Evolutionary conservation across 2,797 vertebrate genomes (phyloP).

Genomic region (Alexandromys oeconomus): DNA sequence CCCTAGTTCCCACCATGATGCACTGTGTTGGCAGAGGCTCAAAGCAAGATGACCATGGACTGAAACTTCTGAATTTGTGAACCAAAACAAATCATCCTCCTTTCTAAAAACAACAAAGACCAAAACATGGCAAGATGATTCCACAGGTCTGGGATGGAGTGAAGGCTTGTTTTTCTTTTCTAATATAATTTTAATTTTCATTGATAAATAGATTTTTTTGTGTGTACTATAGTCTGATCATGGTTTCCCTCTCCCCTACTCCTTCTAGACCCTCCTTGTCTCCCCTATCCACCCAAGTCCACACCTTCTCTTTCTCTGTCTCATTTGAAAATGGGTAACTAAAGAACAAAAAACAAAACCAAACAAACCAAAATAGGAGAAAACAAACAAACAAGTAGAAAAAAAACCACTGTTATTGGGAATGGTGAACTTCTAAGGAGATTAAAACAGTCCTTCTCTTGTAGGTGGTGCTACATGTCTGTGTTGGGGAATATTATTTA

Average conservation of each 20-base stretch:
- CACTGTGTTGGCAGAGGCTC: not conserved
- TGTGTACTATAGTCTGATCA: not conserved
- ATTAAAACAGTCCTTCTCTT: no score
- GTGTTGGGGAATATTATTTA: no score
- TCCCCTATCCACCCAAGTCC: not conserved
- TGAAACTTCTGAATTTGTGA: not conserved
- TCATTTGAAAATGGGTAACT: not conserved
- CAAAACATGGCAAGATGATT: not conserved
- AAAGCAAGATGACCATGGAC: not conserved
- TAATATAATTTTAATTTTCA: not conserved
- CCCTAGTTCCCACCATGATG: not conserved
- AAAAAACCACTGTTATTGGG: not conserved
- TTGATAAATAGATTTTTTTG: not conserved
- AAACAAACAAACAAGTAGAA: not conserved
- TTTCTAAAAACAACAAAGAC: not conserved
- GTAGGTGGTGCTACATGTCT: no score
- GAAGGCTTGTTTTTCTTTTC: not conserved
- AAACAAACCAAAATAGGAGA: not conserved
- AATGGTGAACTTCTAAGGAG: no score
- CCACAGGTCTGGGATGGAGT: not conserved
- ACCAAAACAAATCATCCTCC: not conserved
- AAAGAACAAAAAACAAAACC: not conserved
- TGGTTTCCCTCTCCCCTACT: not conserved
- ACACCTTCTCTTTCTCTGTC: not conserved
- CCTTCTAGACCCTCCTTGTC: not conserved